A percentile compares a stretch with the other conserved stretches of the same genome.
Evolutionary conservation across 2,797 vertebrate genomes (phyloP).

Genomic region (Kryptolebias ocellatus): DNA sequence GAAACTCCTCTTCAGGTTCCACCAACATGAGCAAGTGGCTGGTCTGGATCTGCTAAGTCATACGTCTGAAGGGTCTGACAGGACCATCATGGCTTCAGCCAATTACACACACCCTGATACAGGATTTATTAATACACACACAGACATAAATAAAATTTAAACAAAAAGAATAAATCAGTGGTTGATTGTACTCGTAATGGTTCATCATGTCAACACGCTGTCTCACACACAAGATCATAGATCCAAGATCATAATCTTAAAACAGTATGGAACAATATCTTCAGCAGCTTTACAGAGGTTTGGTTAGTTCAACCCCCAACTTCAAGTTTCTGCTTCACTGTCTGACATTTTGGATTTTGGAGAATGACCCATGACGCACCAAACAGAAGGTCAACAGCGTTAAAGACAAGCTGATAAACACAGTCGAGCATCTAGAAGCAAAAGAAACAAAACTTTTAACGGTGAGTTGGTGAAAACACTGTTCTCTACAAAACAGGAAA

Average conservation of each 20-base stretch:
- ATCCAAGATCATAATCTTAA: too few species aligned
- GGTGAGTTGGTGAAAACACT: too few species aligned
- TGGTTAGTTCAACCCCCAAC: too few species aligned
- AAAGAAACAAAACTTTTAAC: too few species aligned
- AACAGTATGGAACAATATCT: too few species aligned
- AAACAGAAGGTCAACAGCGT: neutral
- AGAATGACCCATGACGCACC: neutral
- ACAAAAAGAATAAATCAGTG: neutral
- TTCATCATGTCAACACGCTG: neutral
- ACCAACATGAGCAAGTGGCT: conserved; percentile 69
- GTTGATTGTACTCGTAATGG: conserved; percentile 7
- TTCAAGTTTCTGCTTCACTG: too few species aligned
- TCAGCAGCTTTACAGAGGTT: too few species aligned
- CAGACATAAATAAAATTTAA: conserved; percentile 4
- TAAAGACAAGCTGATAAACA: neutral
- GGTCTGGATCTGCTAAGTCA: conserved; percentile 72
- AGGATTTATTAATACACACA: conserved; percentile 14
- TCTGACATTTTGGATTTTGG: too few species aligned
- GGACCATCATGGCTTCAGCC: conserved; percentile 28
- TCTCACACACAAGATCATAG: too few species aligned
- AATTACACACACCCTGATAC: neutral
- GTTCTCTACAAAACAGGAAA: neutral
- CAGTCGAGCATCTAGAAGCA: too few species aligned
- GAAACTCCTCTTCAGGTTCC: conserved; percentile 53
- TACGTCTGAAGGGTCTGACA: conserved; percentile 62